phyloP scores from a whole-genome alignment of 2,113 vertebrate species.

The Suncus etruscus region DNA sequence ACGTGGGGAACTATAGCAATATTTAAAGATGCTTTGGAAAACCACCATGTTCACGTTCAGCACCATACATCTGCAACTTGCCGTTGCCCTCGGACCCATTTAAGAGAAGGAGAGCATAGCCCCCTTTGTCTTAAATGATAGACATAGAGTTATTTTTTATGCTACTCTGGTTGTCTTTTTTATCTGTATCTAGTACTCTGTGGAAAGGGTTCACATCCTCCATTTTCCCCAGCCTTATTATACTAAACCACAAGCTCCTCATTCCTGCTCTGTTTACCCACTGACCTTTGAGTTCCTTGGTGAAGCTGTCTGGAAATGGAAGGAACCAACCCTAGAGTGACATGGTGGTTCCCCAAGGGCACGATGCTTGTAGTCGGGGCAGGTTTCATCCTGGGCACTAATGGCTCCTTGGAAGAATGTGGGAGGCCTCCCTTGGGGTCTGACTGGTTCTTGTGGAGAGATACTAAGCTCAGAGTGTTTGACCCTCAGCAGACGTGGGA shows the following conservation, averaged over 20 bases:
- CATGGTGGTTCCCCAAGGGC: not conserved
- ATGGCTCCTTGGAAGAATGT: not conserved
- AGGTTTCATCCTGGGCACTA: not conserved
- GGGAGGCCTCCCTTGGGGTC: not conserved
- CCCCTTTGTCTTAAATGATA: constrained; percentile 67
- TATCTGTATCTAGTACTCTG: constrained; percentile 47
- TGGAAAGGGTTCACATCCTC: constrained; percentile 73
- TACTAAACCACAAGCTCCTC: constrained; percentile 58
- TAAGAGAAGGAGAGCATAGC: constrained; percentile 60
- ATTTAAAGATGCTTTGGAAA: constrained; percentile 79
- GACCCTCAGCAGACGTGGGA: too few species aligned
- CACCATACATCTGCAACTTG: constrained; percentile 55
- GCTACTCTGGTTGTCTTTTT: constrained; percentile 58
- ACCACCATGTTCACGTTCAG: constrained; percentile 65
- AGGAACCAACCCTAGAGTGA: not conserved
- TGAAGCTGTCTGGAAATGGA: constrained; percentile 35
- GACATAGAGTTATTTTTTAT: constrained; percentile 57
- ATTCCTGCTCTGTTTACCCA: not conserved
- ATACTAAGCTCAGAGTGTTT: too few species aligned
- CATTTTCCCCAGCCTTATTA: constrained; percentile 74
- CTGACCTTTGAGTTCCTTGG: constrained; percentile 59
- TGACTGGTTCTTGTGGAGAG: too few species aligned
- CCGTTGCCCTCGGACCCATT: constrained; percentile 72
- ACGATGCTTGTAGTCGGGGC: not conserved
- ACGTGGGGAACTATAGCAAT: constrained; percentile 79